phyloP scores from a whole-genome alignment of 2,113 vertebrate species.

The human (Homo sapiens) region DNA sequence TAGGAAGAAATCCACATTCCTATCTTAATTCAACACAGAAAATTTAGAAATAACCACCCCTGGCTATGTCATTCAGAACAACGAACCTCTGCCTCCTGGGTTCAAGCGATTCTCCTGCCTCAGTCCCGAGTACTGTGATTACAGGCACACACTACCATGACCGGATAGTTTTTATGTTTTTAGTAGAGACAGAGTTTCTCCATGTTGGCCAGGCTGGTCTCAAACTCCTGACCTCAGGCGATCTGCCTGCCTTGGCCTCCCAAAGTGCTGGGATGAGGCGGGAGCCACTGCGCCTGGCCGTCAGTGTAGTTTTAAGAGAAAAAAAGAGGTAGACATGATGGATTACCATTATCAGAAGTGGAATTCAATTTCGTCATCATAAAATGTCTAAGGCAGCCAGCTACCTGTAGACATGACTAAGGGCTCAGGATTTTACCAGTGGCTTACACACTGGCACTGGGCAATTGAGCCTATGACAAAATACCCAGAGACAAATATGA shows the following conservation, averaged over 20 bases:
- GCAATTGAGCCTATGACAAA: background rate
- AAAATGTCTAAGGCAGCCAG: background rate
- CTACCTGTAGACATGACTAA: background rate
- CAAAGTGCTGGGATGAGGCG: no score
- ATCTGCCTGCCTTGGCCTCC: no score
- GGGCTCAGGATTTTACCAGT: background rate
- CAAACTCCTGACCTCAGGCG: no score
- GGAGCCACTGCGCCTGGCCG: no score
- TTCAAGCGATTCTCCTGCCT: no score
- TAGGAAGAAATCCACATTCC: background rate
- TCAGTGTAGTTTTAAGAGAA: background rate
- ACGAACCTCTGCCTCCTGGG: background rate
- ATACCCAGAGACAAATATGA: background rate
- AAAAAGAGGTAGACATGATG: background rate
- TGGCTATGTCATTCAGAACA: background rate
- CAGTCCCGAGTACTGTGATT: no score
- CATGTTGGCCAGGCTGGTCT: no score
- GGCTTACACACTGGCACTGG: background rate
- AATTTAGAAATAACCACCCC: background rate
- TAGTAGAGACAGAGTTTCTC: no score
- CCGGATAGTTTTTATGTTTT: no score
- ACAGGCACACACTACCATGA: no score
- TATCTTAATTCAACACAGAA: background rate
- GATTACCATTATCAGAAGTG: background rate
- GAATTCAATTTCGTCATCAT: constrained; percentile 8